Evolutionary conservation across 2,888 invertebrate genomes (phyloP).

Genomic region (Agonopterix arenella): DNA sequence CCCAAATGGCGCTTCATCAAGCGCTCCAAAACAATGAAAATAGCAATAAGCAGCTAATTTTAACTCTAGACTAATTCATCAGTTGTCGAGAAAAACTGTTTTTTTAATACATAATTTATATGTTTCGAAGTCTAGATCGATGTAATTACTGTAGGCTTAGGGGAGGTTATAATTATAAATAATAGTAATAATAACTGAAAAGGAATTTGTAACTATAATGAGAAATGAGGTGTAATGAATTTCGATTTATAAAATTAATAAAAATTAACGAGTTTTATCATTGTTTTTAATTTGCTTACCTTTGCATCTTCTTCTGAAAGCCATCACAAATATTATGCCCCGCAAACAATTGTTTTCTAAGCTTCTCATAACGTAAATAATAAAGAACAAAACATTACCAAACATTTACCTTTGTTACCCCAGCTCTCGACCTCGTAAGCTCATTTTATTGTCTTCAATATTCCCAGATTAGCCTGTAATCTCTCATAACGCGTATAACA

Average conservation of each 20-base stretch:
- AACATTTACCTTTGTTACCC: constrained; percentile 36
- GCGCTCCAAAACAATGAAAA: constrained; percentile 30
- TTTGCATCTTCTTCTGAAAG: background rate
- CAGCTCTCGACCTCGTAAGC: constrained; percentile 49
- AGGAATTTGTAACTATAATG: constrained; percentile 74
- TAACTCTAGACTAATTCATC: constrained; percentile 32
- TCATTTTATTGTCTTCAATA: constrained; percentile 76
- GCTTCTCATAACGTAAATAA: constrained; percentile 8
- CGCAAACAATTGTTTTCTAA: background rate
- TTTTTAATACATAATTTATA: constrained; percentile 61
- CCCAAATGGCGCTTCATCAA: constrained; percentile 3
- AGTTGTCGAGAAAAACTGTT: constrained; percentile 22
- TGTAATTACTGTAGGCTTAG: constrained; percentile 61
- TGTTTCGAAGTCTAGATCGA: constrained; percentile 56
- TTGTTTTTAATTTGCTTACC: background rate
- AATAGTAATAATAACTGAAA: constrained; percentile 57
- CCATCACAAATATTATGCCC: background rate
- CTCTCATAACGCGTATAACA: constrained; percentile 72
- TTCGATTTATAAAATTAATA: constrained; percentile 76
- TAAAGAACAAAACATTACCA: constrained; percentile 34
- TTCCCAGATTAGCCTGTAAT: constrained; percentile 74
- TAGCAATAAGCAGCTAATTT: constrained; percentile 56
- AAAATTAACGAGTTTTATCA: constrained; percentile 73
- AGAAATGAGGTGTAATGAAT: constrained; percentile 68
- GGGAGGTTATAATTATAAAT: constrained; percentile 64